Percentiles rank a stretch among this genome's conserved stretches.
phyloP scores from a whole-genome alignment of 2,888 invertebrate species.

The Colletes collaris region DNA sequence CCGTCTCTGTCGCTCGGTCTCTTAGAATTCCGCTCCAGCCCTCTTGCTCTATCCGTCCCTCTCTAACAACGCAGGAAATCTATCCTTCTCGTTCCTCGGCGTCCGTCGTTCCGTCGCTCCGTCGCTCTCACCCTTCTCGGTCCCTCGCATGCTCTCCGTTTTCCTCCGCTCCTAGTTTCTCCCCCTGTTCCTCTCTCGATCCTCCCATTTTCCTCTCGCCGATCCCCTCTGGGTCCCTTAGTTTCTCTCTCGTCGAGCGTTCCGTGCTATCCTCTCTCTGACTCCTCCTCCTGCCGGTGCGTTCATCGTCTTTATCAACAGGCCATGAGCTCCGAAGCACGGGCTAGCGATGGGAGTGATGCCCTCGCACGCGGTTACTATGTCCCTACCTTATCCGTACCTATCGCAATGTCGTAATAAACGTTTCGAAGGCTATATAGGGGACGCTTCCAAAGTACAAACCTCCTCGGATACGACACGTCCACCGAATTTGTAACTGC shows the following conservation, averaged over 20 bases:
- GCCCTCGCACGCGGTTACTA: conserved; percentile 2
- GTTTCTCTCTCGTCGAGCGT: conserved; percentile 17
- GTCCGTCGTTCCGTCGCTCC: conserved; percentile 13
- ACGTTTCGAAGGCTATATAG: no score
- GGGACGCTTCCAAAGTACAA: no score
- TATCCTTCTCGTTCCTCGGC: conserved; percentile 37
- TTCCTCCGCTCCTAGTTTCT: conserved; percentile 6
- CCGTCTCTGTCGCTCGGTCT: conserved; percentile 24
- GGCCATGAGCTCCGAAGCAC: conserved; percentile 21
- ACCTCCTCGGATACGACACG: no score
- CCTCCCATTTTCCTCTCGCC: not conserved
- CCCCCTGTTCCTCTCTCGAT: not conserved
- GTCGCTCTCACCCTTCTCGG: conserved; percentile 20
- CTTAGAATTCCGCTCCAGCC: conserved; percentile 29
- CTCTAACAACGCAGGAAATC: conserved; percentile 11
- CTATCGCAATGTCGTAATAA: no score
- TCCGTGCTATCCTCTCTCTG: not conserved
- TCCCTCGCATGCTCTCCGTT: not conserved
- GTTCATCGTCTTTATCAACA: conserved; percentile 32
- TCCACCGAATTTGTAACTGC: no score
- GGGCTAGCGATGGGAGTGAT: conserved; percentile 46
- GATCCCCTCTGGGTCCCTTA: conserved; percentile 6
- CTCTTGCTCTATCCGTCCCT: conserved; percentile 4
- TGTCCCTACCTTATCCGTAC: not conserved
- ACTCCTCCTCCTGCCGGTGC: not conserved